Conservation (phyloP, 2,113 vertebrate species). For the Callaeas wilsoni region DNA sequence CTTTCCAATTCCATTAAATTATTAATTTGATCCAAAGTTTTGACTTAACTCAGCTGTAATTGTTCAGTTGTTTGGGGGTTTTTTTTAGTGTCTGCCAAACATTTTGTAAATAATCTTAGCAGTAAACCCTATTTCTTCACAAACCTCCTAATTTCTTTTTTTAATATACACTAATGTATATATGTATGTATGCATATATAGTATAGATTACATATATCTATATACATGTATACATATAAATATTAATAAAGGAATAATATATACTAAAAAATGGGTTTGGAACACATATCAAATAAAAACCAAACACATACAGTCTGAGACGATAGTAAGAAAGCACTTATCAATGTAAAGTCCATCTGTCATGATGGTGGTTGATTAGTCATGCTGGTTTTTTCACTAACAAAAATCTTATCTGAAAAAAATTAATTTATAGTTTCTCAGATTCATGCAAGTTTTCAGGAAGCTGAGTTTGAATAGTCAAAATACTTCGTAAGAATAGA, state of each 20-base stretch:
- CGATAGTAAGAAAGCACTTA: neutral
- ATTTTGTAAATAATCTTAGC: neutral
- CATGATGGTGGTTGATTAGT: neutral
- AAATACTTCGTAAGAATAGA: neutral
- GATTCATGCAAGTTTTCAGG: neutral
- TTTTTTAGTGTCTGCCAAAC: neutral
- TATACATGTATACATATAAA: too few species aligned
- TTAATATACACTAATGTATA: neutral
- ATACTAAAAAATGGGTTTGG: neutral
- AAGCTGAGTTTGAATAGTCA: neutral
- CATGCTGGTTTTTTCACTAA: neutral
- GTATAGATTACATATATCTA: too few species aligned
- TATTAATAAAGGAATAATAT: neutral
- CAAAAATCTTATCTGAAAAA: neutral
- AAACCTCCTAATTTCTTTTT: neutral
- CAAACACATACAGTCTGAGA: neutral
- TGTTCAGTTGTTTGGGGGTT: accelerated
- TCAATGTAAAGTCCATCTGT: neutral
- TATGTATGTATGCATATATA: too few species aligned
- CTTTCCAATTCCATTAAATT: neutral
- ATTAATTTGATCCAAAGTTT: neutral
- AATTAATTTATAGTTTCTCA: neutral
- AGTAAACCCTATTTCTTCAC: neutral
- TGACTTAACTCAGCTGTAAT: neutral
- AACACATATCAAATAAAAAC: neutral